Conservation (phyloP, 2,797 vertebrate species). For the Poliocrania exsul region DNA sequence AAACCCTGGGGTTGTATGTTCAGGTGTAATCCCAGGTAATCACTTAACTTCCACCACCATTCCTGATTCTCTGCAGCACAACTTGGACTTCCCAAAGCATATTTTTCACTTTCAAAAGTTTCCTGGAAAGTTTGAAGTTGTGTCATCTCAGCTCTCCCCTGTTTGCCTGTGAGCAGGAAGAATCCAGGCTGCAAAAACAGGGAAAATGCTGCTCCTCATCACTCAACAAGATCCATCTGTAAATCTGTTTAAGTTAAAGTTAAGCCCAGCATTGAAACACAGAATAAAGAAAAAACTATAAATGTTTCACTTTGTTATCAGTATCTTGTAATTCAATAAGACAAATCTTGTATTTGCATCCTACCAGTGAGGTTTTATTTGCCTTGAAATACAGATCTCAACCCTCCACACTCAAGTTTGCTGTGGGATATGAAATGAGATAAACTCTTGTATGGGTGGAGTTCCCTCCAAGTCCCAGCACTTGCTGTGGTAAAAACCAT, state of each 20-base stretch:
- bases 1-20: not conserved
- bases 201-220: not conserved
- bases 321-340: not conserved
- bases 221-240: not conserved
- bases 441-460: slow-evolving; percentile 65
- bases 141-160: not conserved
- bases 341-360: not conserved
- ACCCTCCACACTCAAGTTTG: not conserved
- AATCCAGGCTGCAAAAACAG: not conserved
- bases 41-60: not conserved
- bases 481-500: slow-evolving; percentile 72
- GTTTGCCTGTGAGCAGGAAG: not conserved
- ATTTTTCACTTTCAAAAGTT: not conserved
- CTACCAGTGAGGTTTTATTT: not conserved
- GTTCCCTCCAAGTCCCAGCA: slow-evolving; percentile 57
- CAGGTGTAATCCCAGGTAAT: not conserved
- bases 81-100: not conserved
- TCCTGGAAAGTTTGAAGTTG: not conserved
- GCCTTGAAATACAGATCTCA: not conserved
- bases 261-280: not conserved
- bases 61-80: not conserved
- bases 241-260: not conserved
- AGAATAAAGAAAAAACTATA: not conserved
- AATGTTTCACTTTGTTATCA: not conserved
- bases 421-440: slow-evolving; percentile 52